Conservation (phyloP, 2,888 invertebrate genomes). For the Nephrotoma flavescens region DNA sequence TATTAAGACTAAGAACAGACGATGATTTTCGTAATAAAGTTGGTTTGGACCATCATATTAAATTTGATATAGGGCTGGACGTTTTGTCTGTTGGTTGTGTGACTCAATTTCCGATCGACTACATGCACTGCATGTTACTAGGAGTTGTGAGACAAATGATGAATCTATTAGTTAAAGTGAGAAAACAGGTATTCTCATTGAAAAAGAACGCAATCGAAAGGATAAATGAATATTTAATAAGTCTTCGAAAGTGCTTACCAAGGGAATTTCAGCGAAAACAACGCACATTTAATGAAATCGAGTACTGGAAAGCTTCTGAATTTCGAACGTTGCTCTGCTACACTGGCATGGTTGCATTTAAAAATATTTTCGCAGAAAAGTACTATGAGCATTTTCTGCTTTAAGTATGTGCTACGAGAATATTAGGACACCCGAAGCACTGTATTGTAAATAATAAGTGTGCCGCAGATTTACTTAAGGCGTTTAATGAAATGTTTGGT, state of each 20-base stretch:
- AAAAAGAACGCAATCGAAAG: neutral
- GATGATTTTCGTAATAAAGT: too few species aligned
- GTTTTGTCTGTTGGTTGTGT: too few species aligned
- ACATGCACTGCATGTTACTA: too few species aligned
- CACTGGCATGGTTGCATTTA: neutral
- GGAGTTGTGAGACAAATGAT: too few species aligned
- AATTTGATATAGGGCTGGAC: too few species aligned
- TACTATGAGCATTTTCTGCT: too few species aligned
- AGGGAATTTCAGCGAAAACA: neutral
- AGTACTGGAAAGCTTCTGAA: neutral
- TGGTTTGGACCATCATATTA: too few species aligned
- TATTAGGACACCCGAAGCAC: neutral
- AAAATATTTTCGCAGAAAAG: neutral
- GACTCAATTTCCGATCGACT: too few species aligned
- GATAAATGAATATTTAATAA: neutral
- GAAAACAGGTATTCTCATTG: too few species aligned
- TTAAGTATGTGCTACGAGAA: neutral
- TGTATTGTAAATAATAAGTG: slow-evolving; percentile 2
- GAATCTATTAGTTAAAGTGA: too few species aligned
- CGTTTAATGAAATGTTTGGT: slow-evolving; percentile 8
- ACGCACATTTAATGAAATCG: neutral
- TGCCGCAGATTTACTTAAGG: slow-evolving; percentile 2
- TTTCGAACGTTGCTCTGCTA: neutral
- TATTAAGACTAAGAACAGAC: neutral
- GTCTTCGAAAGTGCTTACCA: neutral